These are phyloP conservation scores for Penelope pileata DNA, from an alignment of 2,113 vertebrate genomes.

Conservation along the genomic window DNA sequence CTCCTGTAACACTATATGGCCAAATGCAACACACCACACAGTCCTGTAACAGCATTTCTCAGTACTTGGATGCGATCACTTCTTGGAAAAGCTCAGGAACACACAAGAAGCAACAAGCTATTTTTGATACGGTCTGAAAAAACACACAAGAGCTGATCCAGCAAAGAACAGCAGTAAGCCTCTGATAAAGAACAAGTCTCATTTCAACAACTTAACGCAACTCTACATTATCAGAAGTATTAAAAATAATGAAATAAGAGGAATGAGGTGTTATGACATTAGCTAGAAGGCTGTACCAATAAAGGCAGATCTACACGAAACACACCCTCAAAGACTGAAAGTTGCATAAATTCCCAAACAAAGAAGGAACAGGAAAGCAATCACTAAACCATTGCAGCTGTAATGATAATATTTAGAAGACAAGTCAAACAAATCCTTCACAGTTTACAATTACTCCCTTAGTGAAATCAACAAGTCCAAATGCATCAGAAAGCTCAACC, in stretches of 20 bases:
- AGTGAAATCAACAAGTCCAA: conserved; percentile 4
- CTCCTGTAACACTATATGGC: neutral
- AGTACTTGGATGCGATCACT: neutral
- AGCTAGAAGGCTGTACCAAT: neutral
- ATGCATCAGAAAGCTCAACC: neutral
- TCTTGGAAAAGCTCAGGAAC: conserved; percentile 39
- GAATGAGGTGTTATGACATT: neutral
- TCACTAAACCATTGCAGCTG: neutral
- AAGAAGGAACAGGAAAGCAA: conserved; percentile 1
- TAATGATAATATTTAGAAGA: conserved; percentile 19
- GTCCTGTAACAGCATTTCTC: neutral
- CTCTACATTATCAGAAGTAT: neutral
- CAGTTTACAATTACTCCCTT: neutral
- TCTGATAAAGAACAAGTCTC: neutral
- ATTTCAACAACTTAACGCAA: neutral
- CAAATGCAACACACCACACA: neutral
- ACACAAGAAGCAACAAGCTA: conserved; percentile 16
- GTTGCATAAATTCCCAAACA: neutral
- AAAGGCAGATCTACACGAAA: neutral
- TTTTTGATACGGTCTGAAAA: neutral
- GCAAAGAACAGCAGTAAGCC: neutral
- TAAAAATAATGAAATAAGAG: neutral
- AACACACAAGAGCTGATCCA: neutral
- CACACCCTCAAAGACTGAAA: neutral
- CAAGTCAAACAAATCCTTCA: conserved; percentile 4